phyloP scores from a whole-genome alignment of 2,113 vertebrate species.

The Bos javanicus region DNA sequence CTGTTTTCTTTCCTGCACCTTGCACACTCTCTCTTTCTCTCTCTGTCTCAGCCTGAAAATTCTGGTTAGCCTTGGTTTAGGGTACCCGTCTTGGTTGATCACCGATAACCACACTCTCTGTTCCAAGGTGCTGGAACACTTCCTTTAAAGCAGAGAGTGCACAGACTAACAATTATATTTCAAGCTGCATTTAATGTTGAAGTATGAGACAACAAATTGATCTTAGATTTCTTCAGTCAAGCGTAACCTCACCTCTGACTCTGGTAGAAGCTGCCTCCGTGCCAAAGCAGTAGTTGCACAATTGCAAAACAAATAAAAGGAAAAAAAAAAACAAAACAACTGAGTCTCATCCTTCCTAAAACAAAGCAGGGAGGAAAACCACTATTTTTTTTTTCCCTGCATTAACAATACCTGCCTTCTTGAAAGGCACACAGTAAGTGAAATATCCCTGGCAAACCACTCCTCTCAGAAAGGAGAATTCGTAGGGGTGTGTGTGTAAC shows the following conservation, averaged over 20 bases:
- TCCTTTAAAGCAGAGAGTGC: slow-evolving; percentile 35
- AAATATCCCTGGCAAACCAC: background rate
- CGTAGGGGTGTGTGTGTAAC: background rate
- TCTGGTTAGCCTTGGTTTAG: slow-evolving; percentile 58
- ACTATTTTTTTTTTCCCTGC: background rate
- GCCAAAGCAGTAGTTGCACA: background rate
- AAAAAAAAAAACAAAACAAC: background rate
- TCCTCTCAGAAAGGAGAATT: background rate
- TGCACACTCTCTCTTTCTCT: background rate
- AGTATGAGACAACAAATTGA: slow-evolving; percentile 71
- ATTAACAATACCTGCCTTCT: slow-evolving; percentile 3
- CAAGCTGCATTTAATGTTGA: slow-evolving; percentile 42
- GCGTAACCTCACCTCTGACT: slow-evolving; percentile 70
- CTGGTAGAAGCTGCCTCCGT: background rate
- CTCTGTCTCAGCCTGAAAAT: slow-evolving; percentile 39
- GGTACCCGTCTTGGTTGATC: slow-evolving; percentile 38
- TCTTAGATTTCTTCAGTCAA: slow-evolving; percentile 70
- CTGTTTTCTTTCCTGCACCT: background rate
- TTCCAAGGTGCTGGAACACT: slow-evolving; percentile 16
- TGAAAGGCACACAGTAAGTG: background rate
- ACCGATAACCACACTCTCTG: slow-evolving; percentile 36
- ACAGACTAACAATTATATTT: slow-evolving; percentile 39
- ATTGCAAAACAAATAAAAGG: slow-evolving; percentile 16
- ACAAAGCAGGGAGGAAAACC: slow-evolving; percentile 37
- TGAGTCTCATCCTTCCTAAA: background rate